These are phyloP conservation scores for Masticophis lateralis DNA, from an alignment of 2,797 vertebrate genomes.

Conservation along the genomic window DNA sequence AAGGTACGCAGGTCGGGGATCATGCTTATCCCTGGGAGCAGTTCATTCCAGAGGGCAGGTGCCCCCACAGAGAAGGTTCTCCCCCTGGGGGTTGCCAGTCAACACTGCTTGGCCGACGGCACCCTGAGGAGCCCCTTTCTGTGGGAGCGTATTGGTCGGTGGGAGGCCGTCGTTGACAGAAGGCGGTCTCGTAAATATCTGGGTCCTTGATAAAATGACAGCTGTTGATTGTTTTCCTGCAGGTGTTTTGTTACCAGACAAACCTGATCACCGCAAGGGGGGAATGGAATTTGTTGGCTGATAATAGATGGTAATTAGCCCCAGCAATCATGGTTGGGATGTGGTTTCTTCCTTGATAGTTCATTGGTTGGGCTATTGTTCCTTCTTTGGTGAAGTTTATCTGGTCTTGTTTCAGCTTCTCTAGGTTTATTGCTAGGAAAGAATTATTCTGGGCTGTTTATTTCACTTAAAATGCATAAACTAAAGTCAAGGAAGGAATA, in stretches of 20 bases:
- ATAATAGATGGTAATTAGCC: not conserved
- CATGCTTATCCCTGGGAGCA: too few species aligned
- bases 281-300: not conserved
- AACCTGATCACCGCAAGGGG: not conserved
- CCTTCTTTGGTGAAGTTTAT: not conserved
- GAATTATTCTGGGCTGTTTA: not conserved
- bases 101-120: too few species aligned
- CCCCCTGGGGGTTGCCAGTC: too few species aligned
- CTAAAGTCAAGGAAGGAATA: not conserved
- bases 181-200: too few species aligned
- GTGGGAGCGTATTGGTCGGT: too few species aligned
- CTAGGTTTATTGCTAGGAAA: not conserved
- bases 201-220: too few species aligned
- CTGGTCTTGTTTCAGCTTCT: not conserved
- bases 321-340: not conserved
- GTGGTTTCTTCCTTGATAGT: not conserved
- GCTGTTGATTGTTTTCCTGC: not conserved
- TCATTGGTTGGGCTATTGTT: not conserved
- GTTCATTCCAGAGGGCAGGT: too few species aligned
- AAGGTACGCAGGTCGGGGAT: too few species aligned
- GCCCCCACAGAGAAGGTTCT: too few species aligned
- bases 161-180: too few species aligned
- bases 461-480: not conserved
- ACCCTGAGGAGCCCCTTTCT: too few species aligned
- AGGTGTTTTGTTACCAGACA: not conserved